phyloP scores from a whole-genome alignment of 2,888 invertebrate species.

The Sepioteuthis lessoniana region DNA sequence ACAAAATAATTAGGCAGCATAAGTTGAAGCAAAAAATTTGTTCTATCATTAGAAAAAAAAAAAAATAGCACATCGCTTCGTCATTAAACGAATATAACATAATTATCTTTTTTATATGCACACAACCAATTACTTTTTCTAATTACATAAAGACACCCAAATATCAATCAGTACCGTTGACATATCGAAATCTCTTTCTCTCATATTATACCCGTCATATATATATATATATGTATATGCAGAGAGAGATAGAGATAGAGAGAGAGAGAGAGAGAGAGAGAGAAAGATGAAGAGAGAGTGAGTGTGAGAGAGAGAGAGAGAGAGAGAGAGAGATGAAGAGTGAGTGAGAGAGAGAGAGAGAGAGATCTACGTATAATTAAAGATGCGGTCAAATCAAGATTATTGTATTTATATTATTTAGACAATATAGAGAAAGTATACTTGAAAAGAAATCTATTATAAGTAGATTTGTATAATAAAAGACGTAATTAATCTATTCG shows the following conservation, averaged over 20 bases:
- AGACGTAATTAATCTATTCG: too few relatives aligned
- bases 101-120: neutral
- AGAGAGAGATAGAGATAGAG: neutral
- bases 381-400: neutral
- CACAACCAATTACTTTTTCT: neutral
- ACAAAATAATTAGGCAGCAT: too few relatives aligned
- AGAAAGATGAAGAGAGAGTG: neutral
- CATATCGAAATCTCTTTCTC: too few relatives aligned
- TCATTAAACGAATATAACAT: neutral
- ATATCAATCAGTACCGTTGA: neutral
- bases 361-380: neutral
- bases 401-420: too few relatives aligned
- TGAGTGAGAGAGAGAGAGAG: too few relatives aligned
- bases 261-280: too few relatives aligned
- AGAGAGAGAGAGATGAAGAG: too few relatives aligned
- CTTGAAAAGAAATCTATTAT: too few relatives aligned
- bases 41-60: neutral
- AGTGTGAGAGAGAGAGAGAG: too few relatives aligned
- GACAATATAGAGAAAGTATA: too few relatives aligned
- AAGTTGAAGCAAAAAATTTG: too few relatives aligned
- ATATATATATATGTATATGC: constrained; percentile 33
- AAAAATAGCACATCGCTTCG: neutral
- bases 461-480: too few relatives aligned
- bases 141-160: neutral
- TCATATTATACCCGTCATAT: neutral